phyloP scores from a whole-genome alignment of 2,797 vertebrate species.

The Simalia tracyae region DNA sequence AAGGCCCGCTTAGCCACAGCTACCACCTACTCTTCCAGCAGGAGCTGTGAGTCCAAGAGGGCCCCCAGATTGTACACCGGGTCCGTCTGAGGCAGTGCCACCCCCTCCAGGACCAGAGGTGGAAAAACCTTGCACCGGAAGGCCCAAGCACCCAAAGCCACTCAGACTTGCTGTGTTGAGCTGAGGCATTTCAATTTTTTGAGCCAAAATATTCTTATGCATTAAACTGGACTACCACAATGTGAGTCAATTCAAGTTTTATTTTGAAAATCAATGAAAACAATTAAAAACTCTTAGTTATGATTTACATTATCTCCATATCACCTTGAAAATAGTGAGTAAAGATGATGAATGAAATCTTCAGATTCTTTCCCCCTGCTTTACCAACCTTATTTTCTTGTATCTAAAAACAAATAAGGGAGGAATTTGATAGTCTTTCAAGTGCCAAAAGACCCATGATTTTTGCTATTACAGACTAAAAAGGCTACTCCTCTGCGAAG shows the following conservation, averaged over 20 bases:
- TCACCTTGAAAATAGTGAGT: conserved; percentile 1
- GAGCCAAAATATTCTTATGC: background rate
- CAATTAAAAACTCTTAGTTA: background rate
- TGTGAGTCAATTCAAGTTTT: conserved; percentile 4
- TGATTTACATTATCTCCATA: background rate
- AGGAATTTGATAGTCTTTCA: background rate
- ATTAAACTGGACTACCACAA: conserved; percentile 1
- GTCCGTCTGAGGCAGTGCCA: too few relatives aligned
- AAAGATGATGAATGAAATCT: background rate
- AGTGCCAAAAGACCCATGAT: background rate
- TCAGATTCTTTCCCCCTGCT: too few relatives aligned
- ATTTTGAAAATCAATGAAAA: conserved; percentile 6
- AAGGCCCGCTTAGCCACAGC: too few relatives aligned
- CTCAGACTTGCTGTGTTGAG: too few relatives aligned
- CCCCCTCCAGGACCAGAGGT: too few relatives aligned
- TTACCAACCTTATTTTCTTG: background rate
- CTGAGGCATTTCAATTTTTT: too few relatives aligned
- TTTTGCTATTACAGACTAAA: background rate
- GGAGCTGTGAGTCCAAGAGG: too few relatives aligned
- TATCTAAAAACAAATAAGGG: background rate
- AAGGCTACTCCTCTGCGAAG: background rate
- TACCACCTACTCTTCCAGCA: too few relatives aligned
- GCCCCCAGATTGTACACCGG: too few relatives aligned
- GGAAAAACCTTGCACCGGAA: too few relatives aligned
- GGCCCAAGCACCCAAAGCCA: too few relatives aligned